Conservation (phyloP, 2,888 invertebrate species). For the Timema cristinae region DNA sequence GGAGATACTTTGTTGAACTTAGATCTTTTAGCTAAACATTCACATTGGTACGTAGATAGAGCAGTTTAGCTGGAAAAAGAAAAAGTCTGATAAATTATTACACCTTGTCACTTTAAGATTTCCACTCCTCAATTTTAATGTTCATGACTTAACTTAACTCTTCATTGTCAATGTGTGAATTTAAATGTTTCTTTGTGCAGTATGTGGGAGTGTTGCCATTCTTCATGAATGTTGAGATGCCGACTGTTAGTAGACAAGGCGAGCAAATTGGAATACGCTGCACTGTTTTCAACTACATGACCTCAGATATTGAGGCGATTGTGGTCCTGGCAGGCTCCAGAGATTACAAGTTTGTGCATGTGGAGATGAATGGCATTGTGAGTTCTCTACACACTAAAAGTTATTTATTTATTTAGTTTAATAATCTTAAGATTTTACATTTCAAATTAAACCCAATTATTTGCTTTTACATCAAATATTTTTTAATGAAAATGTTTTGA, state of each 20-base stretch:
- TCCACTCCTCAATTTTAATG: too few species aligned
- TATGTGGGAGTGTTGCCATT: slow-evolving; percentile 89
- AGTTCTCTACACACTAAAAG: slow-evolving; percentile 27
- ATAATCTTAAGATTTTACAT: too few species aligned
- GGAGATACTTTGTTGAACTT: too few species aligned
- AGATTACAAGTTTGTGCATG: slow-evolving; percentile 88
- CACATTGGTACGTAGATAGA: too few species aligned
- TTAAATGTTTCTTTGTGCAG: slow-evolving; percentile 43
- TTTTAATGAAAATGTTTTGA: too few species aligned
- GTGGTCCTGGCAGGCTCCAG: slow-evolving; percentile 80
- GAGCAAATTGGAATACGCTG: slow-evolving; percentile 92
- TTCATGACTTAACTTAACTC: too few species aligned
- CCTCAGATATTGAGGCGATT: slow-evolving; percentile 74
- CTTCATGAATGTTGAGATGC: slow-evolving; percentile 93
- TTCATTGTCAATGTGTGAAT: too few species aligned
- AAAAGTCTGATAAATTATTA: too few species aligned
- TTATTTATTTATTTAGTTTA: slow-evolving; percentile 1
- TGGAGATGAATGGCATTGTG: slow-evolving; percentile 81
- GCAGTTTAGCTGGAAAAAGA: too few species aligned
- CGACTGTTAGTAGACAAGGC: slow-evolving; percentile 75
- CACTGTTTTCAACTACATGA: slow-evolving; percentile 92
- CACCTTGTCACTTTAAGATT: too few species aligned
- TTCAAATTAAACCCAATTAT: neutral
- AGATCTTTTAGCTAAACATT: too few species aligned
- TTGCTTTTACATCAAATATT: neutral